phyloP scores from a whole-genome alignment of 2,888 invertebrate genomes.

The Drosophila colorata region DNA sequence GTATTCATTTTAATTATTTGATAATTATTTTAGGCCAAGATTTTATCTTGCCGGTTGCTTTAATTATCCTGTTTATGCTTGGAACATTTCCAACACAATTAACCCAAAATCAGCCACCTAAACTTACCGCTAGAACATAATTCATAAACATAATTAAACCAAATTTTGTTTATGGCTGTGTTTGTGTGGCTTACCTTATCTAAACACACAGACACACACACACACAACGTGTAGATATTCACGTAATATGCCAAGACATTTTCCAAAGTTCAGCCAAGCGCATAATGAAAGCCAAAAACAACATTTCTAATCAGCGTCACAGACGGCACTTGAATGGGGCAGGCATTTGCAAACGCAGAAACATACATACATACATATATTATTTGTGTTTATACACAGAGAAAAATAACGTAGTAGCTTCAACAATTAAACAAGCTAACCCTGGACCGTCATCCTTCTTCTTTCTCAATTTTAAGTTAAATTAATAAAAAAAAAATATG shows the following conservation, averaged over 20 bases:
- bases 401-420: neutral
- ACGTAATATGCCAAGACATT: constrained; percentile 36
- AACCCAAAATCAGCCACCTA: constrained; percentile 31
- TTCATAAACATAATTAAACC: constrained; percentile 28
- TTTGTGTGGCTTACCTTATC: too few species aligned
- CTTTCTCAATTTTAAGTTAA: too few species aligned
- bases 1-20: neutral
- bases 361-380: neutral
- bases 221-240: constrained; percentile 32
- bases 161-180: constrained; percentile 9
- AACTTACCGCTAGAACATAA: constrained; percentile 2
- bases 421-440: neutral
- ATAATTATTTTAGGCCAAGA: neutral
- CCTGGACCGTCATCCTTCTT: too few species aligned
- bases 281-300: constrained; percentile 59
- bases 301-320: constrained; percentile 65
- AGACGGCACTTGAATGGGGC: constrained; percentile 31
- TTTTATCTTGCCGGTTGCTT: neutral
- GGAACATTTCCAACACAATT: constrained; percentile 30
- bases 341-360: constrained; percentile 20
- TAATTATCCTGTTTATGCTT: constrained; percentile 22
- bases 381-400: constrained; percentile 13
- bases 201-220: too few species aligned
- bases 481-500: too few species aligned
- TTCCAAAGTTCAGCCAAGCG: constrained; percentile 54